phyloP scores from a whole-genome alignment of 2,888 invertebrate genomes.

The Cantharis rufa region DNA sequence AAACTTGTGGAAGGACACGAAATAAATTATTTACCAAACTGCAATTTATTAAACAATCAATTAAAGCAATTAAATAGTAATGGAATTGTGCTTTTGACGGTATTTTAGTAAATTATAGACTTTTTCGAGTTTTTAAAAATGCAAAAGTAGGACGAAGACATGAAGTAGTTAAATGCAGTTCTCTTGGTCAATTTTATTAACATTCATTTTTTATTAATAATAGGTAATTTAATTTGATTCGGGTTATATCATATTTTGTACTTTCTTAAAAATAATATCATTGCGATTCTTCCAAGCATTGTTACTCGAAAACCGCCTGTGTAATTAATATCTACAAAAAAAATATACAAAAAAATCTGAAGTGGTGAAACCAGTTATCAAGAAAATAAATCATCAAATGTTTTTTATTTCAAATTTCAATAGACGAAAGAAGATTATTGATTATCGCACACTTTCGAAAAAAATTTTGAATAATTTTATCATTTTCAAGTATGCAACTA shows the following conservation, averaged over 20 bases:
- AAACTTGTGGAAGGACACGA: background rate
- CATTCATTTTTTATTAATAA: background rate
- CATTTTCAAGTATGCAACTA: background rate
- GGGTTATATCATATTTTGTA: too few species aligned
- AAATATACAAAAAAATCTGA: too few species aligned
- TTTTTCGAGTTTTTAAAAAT: background rate
- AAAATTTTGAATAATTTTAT: background rate
- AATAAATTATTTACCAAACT: background rate
- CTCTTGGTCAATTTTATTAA: background rate
- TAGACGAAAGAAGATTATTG: background rate
- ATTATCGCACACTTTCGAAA: background rate
- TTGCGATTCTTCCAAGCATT: too few species aligned
- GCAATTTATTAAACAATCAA: background rate
- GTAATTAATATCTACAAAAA: background rate
- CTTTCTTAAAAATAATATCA: too few species aligned
- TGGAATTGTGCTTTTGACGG: background rate
- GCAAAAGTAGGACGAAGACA: background rate
- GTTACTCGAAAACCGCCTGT: too few species aligned
- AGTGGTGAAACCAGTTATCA: background rate
- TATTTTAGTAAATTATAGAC: background rate
- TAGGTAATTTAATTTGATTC: background rate
- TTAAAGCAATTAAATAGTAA: background rate
- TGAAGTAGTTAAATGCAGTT: background rate
- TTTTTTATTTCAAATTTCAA: background rate
- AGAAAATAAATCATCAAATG: background rate